Evolutionary conservation across 2,113 vertebrate species (phyloP).

Genomic region (Dasyornis broadbenti): DNA sequence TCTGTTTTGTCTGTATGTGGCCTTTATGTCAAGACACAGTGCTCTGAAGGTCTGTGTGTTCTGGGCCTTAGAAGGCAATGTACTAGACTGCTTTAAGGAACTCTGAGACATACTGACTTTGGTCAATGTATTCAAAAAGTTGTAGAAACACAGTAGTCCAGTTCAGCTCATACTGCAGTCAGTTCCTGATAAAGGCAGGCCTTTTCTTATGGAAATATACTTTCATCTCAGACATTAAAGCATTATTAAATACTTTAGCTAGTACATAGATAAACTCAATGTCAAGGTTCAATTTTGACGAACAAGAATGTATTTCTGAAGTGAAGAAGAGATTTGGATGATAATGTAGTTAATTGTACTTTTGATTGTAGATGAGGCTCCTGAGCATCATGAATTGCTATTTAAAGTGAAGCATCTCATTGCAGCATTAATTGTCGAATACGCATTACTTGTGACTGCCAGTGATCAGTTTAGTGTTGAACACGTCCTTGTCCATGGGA

Average conservation of each 20-base stretch:
- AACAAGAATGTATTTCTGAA: background rate
- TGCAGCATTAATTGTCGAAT: background rate
- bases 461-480: background rate
- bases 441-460: background rate
- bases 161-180: background rate
- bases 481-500: background rate
- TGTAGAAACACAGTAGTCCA: background rate
- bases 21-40: background rate
- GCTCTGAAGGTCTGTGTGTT: background rate
- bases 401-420: background rate
- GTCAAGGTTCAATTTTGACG: background rate
- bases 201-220: background rate
- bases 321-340: background rate
- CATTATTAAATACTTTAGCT: background rate
- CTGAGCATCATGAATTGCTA: background rate
- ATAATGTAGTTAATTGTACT: background rate
- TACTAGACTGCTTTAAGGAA: background rate
- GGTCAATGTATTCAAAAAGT: background rate
- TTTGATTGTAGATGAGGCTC: background rate
- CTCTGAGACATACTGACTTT: background rate
- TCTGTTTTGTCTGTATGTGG: background rate
- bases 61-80: background rate
- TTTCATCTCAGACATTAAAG: background rate
- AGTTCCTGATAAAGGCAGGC: background rate
- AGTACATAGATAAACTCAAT: background rate